phyloP scores from a whole-genome alignment of 1,140 invertebrate genomes.

The Penaeus chinensis region DNA sequence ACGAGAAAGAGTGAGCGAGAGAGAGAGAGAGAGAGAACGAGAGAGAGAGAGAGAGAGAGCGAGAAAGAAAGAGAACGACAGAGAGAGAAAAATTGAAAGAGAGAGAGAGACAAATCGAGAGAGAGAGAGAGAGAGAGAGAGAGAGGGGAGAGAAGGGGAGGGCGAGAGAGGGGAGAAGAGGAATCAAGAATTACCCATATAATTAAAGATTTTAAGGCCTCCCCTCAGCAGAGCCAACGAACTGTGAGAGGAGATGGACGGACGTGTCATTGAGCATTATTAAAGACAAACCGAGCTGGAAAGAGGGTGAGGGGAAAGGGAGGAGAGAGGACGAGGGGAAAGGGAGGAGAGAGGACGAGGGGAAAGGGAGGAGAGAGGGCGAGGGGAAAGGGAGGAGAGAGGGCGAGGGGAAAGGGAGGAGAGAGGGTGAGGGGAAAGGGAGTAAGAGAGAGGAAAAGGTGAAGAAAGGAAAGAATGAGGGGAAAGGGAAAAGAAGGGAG shows the following conservation, averaged over 20 bases:
- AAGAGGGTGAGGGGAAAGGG: neutral
- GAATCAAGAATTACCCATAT: slow-evolving; percentile 53
- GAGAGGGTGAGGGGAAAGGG: neutral
- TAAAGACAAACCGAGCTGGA: too few relatives aligned
- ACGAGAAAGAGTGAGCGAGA: slow-evolving; percentile 10
- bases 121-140: slow-evolving; percentile 6
- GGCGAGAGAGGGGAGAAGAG: neutral
- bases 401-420: too few relatives aligned
- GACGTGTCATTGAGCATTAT: neutral
- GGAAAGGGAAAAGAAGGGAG: neutral
- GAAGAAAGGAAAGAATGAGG: neutral
- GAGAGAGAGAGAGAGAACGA: neutral
- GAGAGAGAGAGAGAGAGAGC: neutral
- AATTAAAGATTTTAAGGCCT: slow-evolving; percentile 46
- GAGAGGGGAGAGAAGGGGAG: neutral
- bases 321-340: neutral
- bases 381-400: neutral
- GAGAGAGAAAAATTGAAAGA: neutral
- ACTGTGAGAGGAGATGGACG: slow-evolving; percentile 31
- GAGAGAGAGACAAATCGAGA: neutral
- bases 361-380: too few relatives aligned
- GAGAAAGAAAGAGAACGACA: neutral
- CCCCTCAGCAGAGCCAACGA: neutral
- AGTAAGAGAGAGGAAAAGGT: neutral
- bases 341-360: too few relatives aligned